phyloP scores from a whole-genome alignment of 2,797 vertebrate genomes.

The Acrossocheilus wenchowensis region DNA sequence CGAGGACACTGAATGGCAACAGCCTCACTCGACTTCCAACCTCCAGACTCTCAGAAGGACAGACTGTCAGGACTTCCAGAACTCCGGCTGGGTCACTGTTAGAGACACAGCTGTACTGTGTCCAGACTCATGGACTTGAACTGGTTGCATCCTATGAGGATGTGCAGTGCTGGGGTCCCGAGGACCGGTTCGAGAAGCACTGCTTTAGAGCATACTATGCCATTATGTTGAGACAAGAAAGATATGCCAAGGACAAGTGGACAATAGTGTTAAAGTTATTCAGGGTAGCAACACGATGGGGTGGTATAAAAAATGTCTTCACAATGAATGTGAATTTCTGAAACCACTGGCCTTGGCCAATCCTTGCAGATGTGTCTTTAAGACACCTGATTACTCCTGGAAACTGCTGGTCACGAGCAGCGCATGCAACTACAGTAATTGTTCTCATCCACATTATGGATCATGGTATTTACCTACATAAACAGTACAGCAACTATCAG shows the following conservation, averaged over 20 bases:
- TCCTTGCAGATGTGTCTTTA: neutral
- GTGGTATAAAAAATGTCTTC: too few species aligned
- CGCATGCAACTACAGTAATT: neutral
- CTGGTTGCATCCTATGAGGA: neutral
- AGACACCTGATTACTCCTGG: neutral
- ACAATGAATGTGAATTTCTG: neutral
- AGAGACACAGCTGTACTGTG: neutral
- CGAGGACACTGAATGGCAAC: neutral
- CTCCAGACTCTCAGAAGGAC: neutral
- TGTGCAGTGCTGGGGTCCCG: neutral
- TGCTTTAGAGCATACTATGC: neutral
- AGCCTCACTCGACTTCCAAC: neutral
- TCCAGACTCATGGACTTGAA: neutral
- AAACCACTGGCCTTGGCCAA: neutral
- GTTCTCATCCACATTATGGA: neutral
- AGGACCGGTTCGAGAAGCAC: neutral
- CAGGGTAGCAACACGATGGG: neutral
- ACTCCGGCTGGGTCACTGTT: neutral
- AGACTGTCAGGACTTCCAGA: too few species aligned
- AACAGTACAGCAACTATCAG: neutral
- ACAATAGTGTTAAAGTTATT: neutral
- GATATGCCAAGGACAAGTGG: neutral
- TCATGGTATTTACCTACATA: neutral
- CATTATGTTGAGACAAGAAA: neutral
- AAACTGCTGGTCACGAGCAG: neutral